Base-by-base conservation (phyloP, 1,140 invertebrate genomes). In the Drosophila watanabei region DNA sequence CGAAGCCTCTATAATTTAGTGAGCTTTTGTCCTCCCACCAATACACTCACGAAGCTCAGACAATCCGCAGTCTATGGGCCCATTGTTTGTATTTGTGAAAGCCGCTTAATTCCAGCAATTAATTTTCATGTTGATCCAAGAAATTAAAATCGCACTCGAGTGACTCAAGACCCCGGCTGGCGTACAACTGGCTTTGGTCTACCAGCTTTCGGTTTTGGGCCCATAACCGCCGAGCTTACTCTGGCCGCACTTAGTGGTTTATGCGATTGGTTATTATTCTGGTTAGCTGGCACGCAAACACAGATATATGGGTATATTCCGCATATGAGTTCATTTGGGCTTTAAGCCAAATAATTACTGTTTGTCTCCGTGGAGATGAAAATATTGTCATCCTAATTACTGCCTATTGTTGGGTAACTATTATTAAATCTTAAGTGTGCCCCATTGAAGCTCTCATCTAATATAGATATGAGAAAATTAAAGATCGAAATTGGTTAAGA, bases 121-220 rank as follows among this genome's bases (percentile, higher is more conserved):
- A 91, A 91, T 91, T 91, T 91, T 89, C 84, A 89, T 80, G 79
- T 88, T 91, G 81, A 91, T 91, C 88, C 82, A 73, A 91, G 87
- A 88, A 84, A 84, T 91, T 91, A 79, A 88, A 91, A 82, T 91
- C 71, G 46, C 85, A 88, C 75, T 85, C 68, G 60, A 77, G 70
- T 80, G 45, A 57, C 61, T 81, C 82, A 49, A 73, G 54, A 72
- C 46, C 52, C 32, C 46, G 24, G 28, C 35, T 24, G 37, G 33
- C 45, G 14, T 56, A 43, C 28, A 49, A 33, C 52, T 57, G 61
- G 35, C 28, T 49, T 46, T n/a, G 61, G 62, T 49, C 61, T 72
- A 72, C 71, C 56, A 56, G 45, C 45, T 24, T 56, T 71, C 46
- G 41, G 57, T 46, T 66, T 75, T 41, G 63, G 35, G 48, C 35